phyloP scores from a whole-genome alignment of 1,140 invertebrate genomes.

The Portunus trituberculatus region DNA sequence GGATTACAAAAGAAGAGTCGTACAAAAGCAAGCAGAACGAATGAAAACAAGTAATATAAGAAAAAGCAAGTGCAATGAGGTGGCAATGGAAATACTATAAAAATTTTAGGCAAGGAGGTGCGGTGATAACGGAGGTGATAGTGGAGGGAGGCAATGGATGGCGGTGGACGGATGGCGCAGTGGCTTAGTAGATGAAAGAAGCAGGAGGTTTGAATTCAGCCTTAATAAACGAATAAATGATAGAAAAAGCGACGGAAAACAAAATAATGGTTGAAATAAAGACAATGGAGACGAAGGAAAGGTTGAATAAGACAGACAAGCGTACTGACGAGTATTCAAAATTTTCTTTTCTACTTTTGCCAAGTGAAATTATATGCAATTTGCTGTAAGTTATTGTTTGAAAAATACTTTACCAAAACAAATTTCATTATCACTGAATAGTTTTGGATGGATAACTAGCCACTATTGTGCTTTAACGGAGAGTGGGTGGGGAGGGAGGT shows the following conservation, averaged over 20 bases:
- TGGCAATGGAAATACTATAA: too few species aligned
- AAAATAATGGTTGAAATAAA: not conserved
- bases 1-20: too few species aligned
- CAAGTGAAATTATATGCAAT: not conserved
- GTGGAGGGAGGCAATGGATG: too few species aligned
- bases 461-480: not conserved
- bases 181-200: too few species aligned
- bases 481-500: not conserved
- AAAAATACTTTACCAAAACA: not conserved
- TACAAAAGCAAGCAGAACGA: too few species aligned
- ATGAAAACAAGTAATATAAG: too few species aligned
- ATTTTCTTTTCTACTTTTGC: not conserved
- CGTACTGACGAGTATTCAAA: not conserved
- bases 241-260: not conserved
- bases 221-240: not conserved
- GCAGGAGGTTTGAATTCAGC: too few species aligned
- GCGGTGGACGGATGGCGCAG: too few species aligned
- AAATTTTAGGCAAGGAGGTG: too few species aligned
- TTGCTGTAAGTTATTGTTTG: not conserved
- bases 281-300: not conserved
- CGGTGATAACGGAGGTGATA: too few species aligned
- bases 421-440: constrained; percentile 2
- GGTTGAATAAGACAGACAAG: not conserved
- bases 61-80: too few species aligned
- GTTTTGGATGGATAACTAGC: not conserved